A percentile compares a stretch with the other conserved stretches of the same genome.
phyloP scores from a whole-genome alignment of 2,888 invertebrate species.

The Baccha elongata region DNA sequence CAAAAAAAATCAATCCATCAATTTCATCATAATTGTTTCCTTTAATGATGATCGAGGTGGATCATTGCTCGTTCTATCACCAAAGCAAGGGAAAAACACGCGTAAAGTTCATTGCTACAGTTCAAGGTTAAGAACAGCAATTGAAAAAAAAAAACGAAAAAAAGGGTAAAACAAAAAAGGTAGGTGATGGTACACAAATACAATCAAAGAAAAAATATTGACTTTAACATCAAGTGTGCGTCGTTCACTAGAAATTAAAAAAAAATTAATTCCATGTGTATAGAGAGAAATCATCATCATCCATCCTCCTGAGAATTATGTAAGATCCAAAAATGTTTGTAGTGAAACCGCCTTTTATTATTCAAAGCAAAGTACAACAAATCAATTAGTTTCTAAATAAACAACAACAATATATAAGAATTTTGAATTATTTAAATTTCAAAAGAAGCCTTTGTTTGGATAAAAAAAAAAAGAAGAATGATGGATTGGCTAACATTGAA shows the following conservation, averaged over 20 bases:
- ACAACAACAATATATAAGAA: neutral
- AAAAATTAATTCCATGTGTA: no score
- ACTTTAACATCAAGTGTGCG: neutral
- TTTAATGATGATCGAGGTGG: neutral
- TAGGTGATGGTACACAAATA: constrained; percentile 26
- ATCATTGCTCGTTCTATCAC: constrained; percentile 4
- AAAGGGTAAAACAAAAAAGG: constrained; percentile 39
- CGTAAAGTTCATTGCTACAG: constrained; percentile 58
- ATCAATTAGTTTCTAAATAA: constrained; percentile 8
- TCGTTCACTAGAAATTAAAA: neutral
- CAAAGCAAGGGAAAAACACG: constrained; percentile 25
- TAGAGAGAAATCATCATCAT: neutral
- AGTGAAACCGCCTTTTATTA: neutral
- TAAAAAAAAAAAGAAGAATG: constrained; percentile 15
- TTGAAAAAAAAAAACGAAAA: constrained; percentile 50
- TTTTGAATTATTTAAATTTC: constrained; percentile 16
- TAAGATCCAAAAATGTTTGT: constrained; percentile 25
- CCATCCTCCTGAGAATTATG: constrained; percentile 16
- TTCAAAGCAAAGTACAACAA: constrained; percentile 17
- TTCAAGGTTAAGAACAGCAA: constrained; percentile 58
- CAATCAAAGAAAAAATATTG: neutral
- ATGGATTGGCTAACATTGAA: constrained; percentile 43
- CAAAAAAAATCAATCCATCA: constrained; percentile 48
- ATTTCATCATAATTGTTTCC: constrained; percentile 22
- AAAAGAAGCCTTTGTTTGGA: constrained; percentile 9